Conservation (phyloP, 92 coral and sea anemone genomes). For the Zoanthus gigantus region DNA sequence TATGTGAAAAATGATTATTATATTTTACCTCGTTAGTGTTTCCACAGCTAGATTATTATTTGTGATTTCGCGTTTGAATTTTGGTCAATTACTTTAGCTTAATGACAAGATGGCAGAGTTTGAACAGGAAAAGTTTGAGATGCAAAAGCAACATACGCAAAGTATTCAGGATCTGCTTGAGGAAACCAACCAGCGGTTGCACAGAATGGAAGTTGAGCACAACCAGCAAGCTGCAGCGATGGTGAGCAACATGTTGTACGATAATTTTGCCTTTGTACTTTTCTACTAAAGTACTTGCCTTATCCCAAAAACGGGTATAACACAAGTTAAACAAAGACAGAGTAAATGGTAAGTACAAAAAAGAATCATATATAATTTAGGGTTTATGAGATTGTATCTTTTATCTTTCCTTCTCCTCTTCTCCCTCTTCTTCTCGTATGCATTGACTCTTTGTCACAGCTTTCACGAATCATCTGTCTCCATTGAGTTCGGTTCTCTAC, state of each 20-base stretch:
- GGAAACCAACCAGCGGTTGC: conserved; percentile 95
- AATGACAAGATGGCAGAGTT: conserved; percentile 96
- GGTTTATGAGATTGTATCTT: no score
- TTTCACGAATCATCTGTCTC: not conserved
- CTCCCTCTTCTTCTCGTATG: not conserved
- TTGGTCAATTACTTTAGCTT: conserved; percentile 51
- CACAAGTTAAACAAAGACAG: no score
- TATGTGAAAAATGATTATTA: no score
- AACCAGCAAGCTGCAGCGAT: conserved; percentile 85
- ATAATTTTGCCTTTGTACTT: not conserved
- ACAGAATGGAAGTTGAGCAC: conserved; percentile 95
- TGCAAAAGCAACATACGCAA: conserved; percentile 97
- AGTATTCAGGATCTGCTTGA: conserved; percentile 95
- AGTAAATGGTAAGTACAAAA: no score
- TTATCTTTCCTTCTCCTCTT: no score
- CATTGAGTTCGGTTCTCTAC: conserved; percentile 5
- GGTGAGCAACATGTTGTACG: conserved; percentile 48
- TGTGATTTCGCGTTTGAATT: no score
- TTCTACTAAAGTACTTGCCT: no score
- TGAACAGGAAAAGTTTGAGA: conserved; percentile 99
- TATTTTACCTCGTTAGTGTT: no score
- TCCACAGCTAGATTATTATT: no score
- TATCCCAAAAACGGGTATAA: no score
- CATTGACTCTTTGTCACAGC: conserved; percentile 3
- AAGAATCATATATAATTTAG: no score